Evolutionary conservation across 2,797 vertebrate genomes (phyloP).

Genomic region (Tokudaia muenninki): DNA sequence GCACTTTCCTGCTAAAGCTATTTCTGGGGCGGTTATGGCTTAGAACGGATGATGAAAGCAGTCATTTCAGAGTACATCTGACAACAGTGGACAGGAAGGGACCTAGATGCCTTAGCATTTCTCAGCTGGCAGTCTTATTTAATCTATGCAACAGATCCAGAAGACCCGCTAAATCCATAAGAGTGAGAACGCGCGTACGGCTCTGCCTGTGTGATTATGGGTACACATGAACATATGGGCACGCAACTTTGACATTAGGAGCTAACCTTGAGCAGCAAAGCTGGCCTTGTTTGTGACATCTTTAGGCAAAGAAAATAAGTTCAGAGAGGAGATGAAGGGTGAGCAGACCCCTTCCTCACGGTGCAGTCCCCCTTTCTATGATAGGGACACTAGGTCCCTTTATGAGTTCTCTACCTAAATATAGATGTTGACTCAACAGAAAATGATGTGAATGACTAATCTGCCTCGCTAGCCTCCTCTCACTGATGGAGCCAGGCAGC

Average conservation of each 20-base stretch:
- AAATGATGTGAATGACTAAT: constrained; percentile 88
- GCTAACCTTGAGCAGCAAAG: not conserved
- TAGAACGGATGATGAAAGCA: constrained; percentile 81
- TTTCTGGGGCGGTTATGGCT: constrained; percentile 80
- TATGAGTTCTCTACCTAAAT: constrained; percentile 85
- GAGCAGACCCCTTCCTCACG: not conserved
- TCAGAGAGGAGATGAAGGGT: not conserved
- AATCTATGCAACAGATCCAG: constrained; percentile 55
- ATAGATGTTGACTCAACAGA: constrained; percentile 89
- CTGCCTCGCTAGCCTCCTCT: constrained; percentile 81
- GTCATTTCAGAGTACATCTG: constrained; percentile 78
- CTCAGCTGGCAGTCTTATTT: constrained; percentile 68
- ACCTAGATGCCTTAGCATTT: constrained; percentile 72
- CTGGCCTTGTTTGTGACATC: not conserved
- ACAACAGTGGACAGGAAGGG: constrained; percentile 80
- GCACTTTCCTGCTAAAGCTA: constrained; percentile 81
- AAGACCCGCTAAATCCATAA: constrained; percentile 19
- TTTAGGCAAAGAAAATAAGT: not conserved
- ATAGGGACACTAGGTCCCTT: constrained; percentile 83
- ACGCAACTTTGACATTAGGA: constrained; percentile 42
- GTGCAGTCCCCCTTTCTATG: constrained; percentile 58
- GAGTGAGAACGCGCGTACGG: not conserved
- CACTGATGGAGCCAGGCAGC: constrained; percentile 31
- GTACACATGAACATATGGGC: not conserved
- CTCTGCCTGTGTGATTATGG: not conserved